These are phyloP conservation scores for Sebastolobus alascanus DNA, from an alignment of 2,797 vertebrate species.

Conservation along the genomic window DNA sequence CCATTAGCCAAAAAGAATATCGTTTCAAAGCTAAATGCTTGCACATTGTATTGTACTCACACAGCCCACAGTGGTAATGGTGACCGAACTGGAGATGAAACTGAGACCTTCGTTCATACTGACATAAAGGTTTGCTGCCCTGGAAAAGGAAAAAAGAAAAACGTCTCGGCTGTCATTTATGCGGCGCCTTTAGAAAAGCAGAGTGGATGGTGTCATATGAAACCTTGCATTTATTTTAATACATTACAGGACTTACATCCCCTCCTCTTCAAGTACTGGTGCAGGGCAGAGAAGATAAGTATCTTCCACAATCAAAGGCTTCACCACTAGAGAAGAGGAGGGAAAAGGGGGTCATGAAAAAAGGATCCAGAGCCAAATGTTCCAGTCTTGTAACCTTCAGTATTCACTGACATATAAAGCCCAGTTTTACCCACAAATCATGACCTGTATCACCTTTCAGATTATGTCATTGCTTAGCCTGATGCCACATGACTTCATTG, in stretches of 20 bases:
- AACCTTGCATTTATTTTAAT: slow-evolving; percentile 40
- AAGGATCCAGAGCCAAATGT: slow-evolving; percentile 22
- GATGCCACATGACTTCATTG: slow-evolving; percentile 4
- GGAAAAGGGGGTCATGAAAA: slow-evolving; percentile 21
- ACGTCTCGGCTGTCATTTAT: slow-evolving; percentile 4
- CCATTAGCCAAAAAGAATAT: background rate
- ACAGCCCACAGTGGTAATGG: slow-evolving; percentile 96
- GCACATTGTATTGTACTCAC: slow-evolving; percentile 85
- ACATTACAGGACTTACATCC: slow-evolving; percentile 89
- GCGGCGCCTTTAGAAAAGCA: slow-evolving; percentile 10
- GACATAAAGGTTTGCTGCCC: slow-evolving; percentile 96
- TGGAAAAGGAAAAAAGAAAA: slow-evolving; percentile 66
- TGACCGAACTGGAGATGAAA: slow-evolving; percentile 98
- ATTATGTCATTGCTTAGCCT: slow-evolving; percentile 24
- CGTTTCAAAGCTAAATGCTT: background rate
- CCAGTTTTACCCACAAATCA: slow-evolving; percentile 15
- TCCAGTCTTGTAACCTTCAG: slow-evolving; percentile 13
- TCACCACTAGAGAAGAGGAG: slow-evolving; percentile 87
- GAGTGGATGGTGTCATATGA: background rate
- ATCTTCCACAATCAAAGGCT: slow-evolving; percentile 95
- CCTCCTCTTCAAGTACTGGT: slow-evolving; percentile 93
- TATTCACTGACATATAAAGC: slow-evolving; percentile 12
- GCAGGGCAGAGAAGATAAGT: slow-evolving; percentile 97
- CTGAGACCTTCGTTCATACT: slow-evolving; percentile 99
- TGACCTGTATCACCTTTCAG: background rate